Percentiles rank a stretch among this genome's conserved stretches.
Conservation (phyloP, 2,113 vertebrate species). For the Strix aluco region DNA sequence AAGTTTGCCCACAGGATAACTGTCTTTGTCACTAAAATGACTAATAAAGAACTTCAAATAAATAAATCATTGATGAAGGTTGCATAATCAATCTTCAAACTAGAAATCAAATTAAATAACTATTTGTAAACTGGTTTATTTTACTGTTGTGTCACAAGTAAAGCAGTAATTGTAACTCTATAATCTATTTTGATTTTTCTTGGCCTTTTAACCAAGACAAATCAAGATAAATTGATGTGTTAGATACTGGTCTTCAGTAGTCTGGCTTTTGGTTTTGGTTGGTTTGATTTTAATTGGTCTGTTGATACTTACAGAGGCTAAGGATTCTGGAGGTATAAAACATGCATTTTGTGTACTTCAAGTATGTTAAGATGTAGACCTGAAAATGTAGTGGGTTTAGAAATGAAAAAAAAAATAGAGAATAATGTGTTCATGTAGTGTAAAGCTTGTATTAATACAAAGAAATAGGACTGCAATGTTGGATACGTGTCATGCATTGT, state of each 20-base stretch:
- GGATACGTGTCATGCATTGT: background rate
- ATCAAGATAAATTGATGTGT: background rate
- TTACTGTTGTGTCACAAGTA: background rate
- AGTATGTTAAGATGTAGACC: background rate
- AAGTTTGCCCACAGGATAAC: background rate
- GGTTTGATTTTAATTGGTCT: background rate
- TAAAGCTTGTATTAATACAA: background rate
- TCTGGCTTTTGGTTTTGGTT: background rate
- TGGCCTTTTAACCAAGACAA: background rate
- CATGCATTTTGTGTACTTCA: background rate
- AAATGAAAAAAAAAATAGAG: background rate
- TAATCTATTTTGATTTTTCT: background rate
- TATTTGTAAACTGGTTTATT: background rate
- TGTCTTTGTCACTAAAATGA: background rate
- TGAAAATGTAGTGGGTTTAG: background rate
- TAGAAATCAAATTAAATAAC: background rate
- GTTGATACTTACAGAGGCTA: background rate
- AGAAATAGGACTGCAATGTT: background rate
- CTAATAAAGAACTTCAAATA: constrained; percentile 17
- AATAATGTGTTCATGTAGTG: background rate
- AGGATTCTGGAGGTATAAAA: background rate
- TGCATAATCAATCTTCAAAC: background rate
- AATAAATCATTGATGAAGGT: background rate
- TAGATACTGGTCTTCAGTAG: background rate
- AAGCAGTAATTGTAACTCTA: background rate